Evolutionary conservation across 2,113 vertebrate genomes (phyloP).

Genomic region (Charina bottae): DNA sequence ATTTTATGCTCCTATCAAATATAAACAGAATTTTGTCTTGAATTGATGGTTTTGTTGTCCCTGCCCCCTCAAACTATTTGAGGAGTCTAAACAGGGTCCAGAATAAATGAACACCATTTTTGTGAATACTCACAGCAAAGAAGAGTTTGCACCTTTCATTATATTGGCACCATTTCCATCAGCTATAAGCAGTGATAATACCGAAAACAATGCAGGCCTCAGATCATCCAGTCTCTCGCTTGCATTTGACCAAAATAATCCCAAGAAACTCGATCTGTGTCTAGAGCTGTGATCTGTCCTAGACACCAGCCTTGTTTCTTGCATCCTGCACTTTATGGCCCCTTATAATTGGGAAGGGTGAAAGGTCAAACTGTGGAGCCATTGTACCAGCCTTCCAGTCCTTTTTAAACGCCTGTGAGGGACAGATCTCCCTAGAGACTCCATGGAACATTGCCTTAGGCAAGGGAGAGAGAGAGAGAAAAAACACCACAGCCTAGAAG

Average conservation of each 20-base stretch:
- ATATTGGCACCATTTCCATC: conserved; percentile 38
- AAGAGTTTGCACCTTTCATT: conserved; percentile 16
- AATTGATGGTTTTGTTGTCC: background rate
- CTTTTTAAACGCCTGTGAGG: conserved; percentile 72
- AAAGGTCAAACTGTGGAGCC: conserved; percentile 70
- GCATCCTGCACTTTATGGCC: conserved; percentile 69
- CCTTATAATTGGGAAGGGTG: conserved; percentile 65
- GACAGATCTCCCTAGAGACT: conserved; percentile 71
- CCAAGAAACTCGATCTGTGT: conserved; percentile 45
- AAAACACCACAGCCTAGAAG: conserved; percentile 55
- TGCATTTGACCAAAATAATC: conserved; percentile 21
- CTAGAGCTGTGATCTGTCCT: conserved; percentile 57
- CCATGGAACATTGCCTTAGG: conserved; percentile 68
- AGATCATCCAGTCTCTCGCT: conserved; percentile 54
- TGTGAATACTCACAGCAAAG: background rate
- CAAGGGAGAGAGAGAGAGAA: conserved; percentile 61
- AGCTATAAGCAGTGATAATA: conserved; percentile 40
- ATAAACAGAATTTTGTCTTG: background rate
- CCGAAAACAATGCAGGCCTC: conserved; percentile 61
- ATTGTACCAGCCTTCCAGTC: conserved; percentile 71
- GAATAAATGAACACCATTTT: background rate
- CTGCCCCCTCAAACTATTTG: background rate
- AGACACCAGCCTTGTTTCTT: conserved; percentile 64
- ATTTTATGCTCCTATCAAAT: background rate
- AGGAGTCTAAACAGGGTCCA: background rate